A percentile compares a stretch with the other conserved stretches of the same genome.
Evolutionary conservation across 2,113 vertebrate species (phyloP).

Genomic region (Hypanus sabinus): DNA sequence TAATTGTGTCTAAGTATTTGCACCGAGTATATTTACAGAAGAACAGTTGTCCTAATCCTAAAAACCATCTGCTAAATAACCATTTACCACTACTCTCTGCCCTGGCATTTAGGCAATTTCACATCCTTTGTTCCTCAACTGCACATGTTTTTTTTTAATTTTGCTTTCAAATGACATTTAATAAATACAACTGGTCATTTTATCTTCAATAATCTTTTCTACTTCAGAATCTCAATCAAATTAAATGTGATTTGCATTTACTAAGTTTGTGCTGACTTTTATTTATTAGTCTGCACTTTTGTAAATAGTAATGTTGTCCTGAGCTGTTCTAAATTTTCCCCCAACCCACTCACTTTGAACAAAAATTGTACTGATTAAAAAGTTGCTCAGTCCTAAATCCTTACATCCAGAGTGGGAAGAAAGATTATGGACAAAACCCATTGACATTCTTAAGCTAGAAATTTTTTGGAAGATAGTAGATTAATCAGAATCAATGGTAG

Average conservation of each 20-base stretch:
- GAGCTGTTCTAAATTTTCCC: not conserved
- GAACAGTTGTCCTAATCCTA: too few relatives aligned
- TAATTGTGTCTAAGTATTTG: too few relatives aligned
- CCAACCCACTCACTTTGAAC: not conserved
- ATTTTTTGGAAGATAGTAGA: not conserved
- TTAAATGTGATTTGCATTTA: not conserved
- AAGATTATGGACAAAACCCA: not conserved
- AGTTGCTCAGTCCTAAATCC: not conserved
- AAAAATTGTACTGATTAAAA: not conserved
- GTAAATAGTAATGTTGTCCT: not conserved
- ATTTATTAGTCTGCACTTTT: not conserved
- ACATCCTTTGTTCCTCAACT: too few relatives aligned
- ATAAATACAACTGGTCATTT: too few relatives aligned
- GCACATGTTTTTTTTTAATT: too few relatives aligned
- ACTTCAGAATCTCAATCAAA: not conserved
- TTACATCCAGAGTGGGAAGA: not conserved
- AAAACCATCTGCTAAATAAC: not conserved
- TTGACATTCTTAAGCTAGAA: not conserved
- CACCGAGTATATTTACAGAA: too few relatives aligned
- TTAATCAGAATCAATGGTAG: not conserved
- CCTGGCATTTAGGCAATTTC: not conserved
- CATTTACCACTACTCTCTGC: not conserved
- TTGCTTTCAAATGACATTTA: too few relatives aligned
- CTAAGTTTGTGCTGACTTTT: not conserved
- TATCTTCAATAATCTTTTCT: not conserved